Evolutionary conservation across 2,797 vertebrate species (phyloP).

Genomic region (Glyptemys insculpta): DNA sequence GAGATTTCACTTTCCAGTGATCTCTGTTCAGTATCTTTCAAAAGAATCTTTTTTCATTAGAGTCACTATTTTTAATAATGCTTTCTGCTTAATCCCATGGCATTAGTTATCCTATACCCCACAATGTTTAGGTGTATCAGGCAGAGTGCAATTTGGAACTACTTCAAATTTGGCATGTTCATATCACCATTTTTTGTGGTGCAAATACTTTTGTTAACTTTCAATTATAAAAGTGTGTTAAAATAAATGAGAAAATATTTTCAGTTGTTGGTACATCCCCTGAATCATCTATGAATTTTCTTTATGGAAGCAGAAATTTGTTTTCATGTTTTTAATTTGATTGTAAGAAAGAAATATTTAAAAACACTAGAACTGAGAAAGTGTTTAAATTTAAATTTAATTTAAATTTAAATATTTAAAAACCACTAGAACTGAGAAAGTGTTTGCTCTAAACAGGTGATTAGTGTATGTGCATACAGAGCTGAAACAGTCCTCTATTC

Average conservation of each 20-base stretch:
- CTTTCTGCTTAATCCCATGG: background rate
- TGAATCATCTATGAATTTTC: background rate
- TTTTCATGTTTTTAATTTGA: background rate
- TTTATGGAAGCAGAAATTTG: background rate
- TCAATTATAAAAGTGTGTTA: background rate
- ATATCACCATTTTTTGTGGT: background rate
- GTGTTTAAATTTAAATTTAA: too few relatives aligned
- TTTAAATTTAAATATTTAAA: background rate
- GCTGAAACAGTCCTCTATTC: background rate
- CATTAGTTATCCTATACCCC: background rate
- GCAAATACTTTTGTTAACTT: background rate
- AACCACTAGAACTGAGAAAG: background rate
- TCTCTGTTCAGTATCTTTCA: background rate
- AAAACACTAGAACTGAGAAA: background rate
- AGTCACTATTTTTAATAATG: background rate
- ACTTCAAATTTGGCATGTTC: background rate
- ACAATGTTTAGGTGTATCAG: background rate
- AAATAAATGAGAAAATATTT: background rate
- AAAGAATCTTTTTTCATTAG: background rate
- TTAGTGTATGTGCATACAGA: background rate
- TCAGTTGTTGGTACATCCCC: background rate
- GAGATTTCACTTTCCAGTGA: background rate
- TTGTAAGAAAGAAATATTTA: background rate
- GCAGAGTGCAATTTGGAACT: background rate
- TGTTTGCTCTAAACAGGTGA: background rate